Base-by-base conservation (phyloP, 2,888 invertebrate genomes). In the Coremacera marginata region DNA sequence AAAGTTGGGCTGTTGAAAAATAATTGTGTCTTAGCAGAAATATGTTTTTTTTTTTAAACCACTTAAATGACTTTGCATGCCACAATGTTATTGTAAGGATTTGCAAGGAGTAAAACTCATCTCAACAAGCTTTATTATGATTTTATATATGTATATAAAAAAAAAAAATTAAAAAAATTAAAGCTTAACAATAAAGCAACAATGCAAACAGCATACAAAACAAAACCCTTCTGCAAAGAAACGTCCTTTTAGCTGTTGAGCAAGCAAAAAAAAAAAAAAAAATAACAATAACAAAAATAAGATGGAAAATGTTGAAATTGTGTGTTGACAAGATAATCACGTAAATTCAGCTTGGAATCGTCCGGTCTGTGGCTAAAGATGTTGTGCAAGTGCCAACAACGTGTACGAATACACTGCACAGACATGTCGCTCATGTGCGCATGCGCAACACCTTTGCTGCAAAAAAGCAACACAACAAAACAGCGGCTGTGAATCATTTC, bases 261-360 rank as follows among this genome's bases (percentile, higher is more conserved):
- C n/a, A 63, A 63, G 31, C 16, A 44, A 44, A 44, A 14, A 14
- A 11, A 44, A 2, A 11, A 44, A 11, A 44, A 37, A 3, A 37
- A 4, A 44, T 11, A 44, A 1, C 11, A 44, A 44, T 44, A 31
- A 44, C 44, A 44, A 1, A 44, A 44, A 44, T 44, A 31, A 44
- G 72, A 72, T 72, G 60, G 72, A 62, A 72, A 62, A 62, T 55
- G 62, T 62, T 72, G 72, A 74, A 76, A 76, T 76, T 78, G 78
- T 78, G 76, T 78, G 78, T 78, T 78, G 78, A 78, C 78, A 78
- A 78, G 78, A 78, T 78, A 78, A 78, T 78, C 72, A 72, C 72
- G 62, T 72, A 62, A 62, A 62, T 72, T 72, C 60, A 44, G 62
- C 57, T 60, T 9, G 60, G 44, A 49, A 62, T 72, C 62, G 49